Evolutionary conservation across 2,113 vertebrate genomes (phyloP), one percentile per base, ranked within the genome.

Genomic region (Grammomys surdaster): DNA sequence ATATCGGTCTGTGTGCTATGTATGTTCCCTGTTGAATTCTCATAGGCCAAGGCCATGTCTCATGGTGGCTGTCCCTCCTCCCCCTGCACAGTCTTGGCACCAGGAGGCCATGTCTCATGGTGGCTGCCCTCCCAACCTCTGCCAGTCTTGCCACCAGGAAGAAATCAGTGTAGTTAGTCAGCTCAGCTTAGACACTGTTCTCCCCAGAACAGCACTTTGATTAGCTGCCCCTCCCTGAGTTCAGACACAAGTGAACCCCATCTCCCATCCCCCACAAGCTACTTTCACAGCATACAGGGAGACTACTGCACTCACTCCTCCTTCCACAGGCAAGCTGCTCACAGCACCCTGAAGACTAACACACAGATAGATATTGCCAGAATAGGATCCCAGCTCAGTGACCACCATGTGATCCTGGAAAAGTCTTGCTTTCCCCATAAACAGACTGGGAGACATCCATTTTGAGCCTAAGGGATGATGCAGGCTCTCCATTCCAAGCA

Each of bases 301-400:
- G 33, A n/a, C 19, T 19, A 81, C 54, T 60, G 56, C 70, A 73
- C 36, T 20, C 13, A 26, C 36, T 26, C n/a, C 58, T 40, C 81
- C 13, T 63, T 43, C 81, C 24, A 43, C 24, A 43, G 81, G 20
- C n/a, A 43, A 26, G 40, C n/a, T 67, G 4, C 60, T 86, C 51
- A 1, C 0, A 3, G 14, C 3, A 7, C 48, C 22, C 63, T 26
- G 40, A 87, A 60, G 56, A 69, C 31, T 43, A 2, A 0, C n/a
- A 19, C 63, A 7, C 14, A 1, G 60, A 48, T 3, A 4, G 56
- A 19, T 26, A 40, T 9, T 19, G 10, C 33, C 3, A 85, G 84
- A 33, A 19, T 28, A 75, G 31, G 5, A 22, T 36, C 46, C 36
- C 54, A n/a, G 16, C 75, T 60, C 7, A 0, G 6, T 3, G 7